Percentiles rank a stretch among this genome's conserved stretches.
phyloP scores from a whole-genome alignment of 2,113 vertebrate genomes.

The Corapipo altera region DNA sequence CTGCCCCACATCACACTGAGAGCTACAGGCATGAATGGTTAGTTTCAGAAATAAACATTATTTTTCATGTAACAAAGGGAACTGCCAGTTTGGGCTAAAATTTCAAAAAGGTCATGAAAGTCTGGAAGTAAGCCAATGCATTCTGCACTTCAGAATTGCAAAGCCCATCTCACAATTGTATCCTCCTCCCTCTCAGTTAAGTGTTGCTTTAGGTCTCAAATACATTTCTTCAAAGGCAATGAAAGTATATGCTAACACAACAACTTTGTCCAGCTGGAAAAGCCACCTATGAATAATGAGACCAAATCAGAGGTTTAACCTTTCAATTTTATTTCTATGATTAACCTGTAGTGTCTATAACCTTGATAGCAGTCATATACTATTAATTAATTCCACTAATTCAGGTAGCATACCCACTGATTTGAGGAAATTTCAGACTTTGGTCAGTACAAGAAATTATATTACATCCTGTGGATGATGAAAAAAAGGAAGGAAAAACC shows the following conservation, averaged over 20 bases:
- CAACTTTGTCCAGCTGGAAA: not conserved
- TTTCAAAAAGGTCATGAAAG: slow-evolving; percentile 3
- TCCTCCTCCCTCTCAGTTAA: not conserved
- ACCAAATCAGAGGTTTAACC: slow-evolving; percentile 1
- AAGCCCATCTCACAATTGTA: not conserved
- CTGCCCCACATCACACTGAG: not conserved
- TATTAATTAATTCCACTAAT: slow-evolving; percentile 50
- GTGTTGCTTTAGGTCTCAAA: not conserved
- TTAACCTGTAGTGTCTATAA: not conserved
- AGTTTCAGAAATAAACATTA: not conserved
- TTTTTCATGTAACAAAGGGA: slow-evolving; percentile 1
- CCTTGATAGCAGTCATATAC: not conserved
- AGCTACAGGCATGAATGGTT: not conserved
- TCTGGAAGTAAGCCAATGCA: not conserved
- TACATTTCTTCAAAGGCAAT: not conserved
- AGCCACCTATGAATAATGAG: not conserved
- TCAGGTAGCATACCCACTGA: not conserved
- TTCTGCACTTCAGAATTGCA: not conserved
- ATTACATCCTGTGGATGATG: slow-evolving; percentile 45
- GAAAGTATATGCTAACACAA: not conserved
- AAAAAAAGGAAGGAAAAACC: slow-evolving; percentile 68
- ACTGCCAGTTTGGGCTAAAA: not conserved
- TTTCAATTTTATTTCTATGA: slow-evolving; percentile 3
- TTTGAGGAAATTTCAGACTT: slow-evolving; percentile 34
- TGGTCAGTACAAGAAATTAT: slow-evolving; percentile 53